Conservation (phyloP, 1,140 invertebrate genomes). For the Nasonia longicornis region DNA sequence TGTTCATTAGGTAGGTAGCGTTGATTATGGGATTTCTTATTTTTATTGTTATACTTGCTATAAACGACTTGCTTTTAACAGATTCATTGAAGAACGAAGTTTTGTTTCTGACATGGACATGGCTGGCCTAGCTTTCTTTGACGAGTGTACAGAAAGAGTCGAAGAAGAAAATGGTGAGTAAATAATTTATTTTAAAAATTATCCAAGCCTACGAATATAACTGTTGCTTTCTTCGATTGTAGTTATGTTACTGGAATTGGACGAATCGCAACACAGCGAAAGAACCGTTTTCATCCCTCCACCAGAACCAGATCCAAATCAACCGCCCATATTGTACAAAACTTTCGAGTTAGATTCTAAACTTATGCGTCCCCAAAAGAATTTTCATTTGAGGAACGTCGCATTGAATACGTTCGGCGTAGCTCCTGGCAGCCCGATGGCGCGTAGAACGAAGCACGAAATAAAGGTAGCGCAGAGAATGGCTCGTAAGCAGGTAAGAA, state of each 20-base stretch:
- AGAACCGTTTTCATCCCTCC: constrained; percentile 95
- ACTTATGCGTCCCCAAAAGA: constrained; percentile 71
- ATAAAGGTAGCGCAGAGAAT: constrained; percentile 91
- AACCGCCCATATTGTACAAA: constrained; percentile 61
- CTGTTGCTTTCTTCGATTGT: neutral
- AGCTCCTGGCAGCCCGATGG: constrained; percentile 87
- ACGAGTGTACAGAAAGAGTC: constrained; percentile 92
- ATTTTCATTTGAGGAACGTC: constrained; percentile 61
- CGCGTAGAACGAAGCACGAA: constrained; percentile 93
- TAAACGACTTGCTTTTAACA: constrained; percentile 52
- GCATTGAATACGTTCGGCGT: constrained; percentile 64
- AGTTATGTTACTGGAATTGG: constrained; percentile 79
- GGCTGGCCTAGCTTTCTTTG: constrained; percentile 91
- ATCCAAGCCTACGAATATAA: constrained; percentile 8
- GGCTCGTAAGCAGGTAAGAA: constrained; percentile 77
- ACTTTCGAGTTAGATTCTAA: constrained; percentile 72
- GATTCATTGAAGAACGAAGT: constrained; percentile 98
- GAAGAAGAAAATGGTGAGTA: constrained; percentile 72
- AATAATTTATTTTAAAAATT: constrained; percentile 7
- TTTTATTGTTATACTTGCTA: neutral
- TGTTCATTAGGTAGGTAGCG: constrained; percentile 81
- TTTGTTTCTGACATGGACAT: constrained; percentile 97
- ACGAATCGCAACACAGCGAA: constrained; percentile 83
- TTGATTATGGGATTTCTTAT: neutral
- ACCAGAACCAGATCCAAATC: constrained; percentile 80